These are phyloP conservation scores for Bradypodion ventrale DNA, from an alignment of 2,797 vertebrate genomes.

Conservation along the genomic window DNA sequence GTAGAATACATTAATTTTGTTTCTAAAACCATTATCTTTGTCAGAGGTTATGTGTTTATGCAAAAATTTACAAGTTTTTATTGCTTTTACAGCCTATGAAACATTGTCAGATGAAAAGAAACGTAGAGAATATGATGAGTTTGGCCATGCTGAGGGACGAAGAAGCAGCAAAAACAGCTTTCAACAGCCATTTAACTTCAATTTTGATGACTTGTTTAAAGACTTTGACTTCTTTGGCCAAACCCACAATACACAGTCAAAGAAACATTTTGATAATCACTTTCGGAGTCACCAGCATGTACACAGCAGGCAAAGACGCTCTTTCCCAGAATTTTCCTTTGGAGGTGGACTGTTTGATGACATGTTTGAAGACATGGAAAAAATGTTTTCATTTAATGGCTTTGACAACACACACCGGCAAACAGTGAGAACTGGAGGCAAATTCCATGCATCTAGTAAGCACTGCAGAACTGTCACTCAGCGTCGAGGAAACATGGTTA, in stretches of 20 bases:
- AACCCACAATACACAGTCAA: slow-evolving; percentile 82
- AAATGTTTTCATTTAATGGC: slow-evolving; percentile 91
- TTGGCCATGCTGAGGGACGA: slow-evolving; percentile 78
- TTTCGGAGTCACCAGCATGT: slow-evolving; percentile 84
- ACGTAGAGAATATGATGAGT: slow-evolving; percentile 88
- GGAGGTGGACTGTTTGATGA: slow-evolving; percentile 85
- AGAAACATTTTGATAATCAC: slow-evolving; percentile 89
- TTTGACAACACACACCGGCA: slow-evolving; percentile 76
- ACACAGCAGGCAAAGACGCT: slow-evolving; percentile 78
- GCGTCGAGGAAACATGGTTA: slow-evolving; percentile 95
- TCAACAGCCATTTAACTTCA: slow-evolving; percentile 88
- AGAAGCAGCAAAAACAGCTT: slow-evolving; percentile 76
- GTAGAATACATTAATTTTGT: background rate
- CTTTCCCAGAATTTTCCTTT: slow-evolving; percentile 82
- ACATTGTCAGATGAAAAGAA: slow-evolving; percentile 89
- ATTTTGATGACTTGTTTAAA: slow-evolving; percentile 94
- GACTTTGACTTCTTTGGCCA: slow-evolving; percentile 88
- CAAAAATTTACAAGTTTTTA: slow-evolving; percentile 11
- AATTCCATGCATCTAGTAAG: slow-evolving; percentile 87
- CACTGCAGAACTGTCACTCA: slow-evolving; percentile 97
- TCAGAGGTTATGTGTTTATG: background rate
- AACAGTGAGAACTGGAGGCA: slow-evolving; percentile 80
- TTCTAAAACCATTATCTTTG: background rate
- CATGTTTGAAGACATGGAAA: slow-evolving; percentile 92
- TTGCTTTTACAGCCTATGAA: slow-evolving; percentile 88